These are phyloP conservation scores for Andrena marginata DNA, from an alignment of 2,888 invertebrate species.

Conservation along the genomic window DNA sequence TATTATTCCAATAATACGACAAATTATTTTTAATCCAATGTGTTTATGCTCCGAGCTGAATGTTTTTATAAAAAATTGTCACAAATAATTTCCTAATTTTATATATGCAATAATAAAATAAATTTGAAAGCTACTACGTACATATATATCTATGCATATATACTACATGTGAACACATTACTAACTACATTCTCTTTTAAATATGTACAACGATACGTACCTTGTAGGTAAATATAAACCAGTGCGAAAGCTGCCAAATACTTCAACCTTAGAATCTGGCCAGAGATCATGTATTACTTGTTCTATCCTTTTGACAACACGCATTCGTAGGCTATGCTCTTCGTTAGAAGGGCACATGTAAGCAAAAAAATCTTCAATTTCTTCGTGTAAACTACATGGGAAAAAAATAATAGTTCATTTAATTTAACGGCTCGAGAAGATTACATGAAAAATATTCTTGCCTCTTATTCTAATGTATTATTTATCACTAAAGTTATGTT, in stretches of 20 bases:
- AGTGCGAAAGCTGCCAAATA: constrained; percentile 99
- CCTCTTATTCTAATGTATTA: neutral
- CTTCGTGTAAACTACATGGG: constrained; percentile 92
- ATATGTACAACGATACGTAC: constrained; percentile 81
- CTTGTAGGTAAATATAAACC: constrained; percentile 99
- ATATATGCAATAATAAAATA: neutral
- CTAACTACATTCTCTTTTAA: constrained; percentile 40
- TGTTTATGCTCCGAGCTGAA: no score
- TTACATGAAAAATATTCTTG: neutral
- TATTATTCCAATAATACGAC: neutral
- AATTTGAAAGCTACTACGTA: constrained; percentile 27
- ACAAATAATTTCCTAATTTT: constrained; percentile 8
- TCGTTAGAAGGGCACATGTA: constrained; percentile 97
- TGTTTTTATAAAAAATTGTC: neutral
- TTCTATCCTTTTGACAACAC: constrained; percentile 96
- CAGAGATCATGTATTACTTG: constrained; percentile 94
- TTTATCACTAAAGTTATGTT: neutral
- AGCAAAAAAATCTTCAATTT: constrained; percentile 98
- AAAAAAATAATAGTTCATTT: constrained; percentile 15
- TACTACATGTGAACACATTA: constrained; percentile 22
- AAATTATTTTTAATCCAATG: neutral
- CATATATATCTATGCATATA: constrained; percentile 21
- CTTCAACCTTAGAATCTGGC: constrained; percentile 97
- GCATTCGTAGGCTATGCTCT: constrained; percentile 95
- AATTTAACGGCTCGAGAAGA: neutral